Evolutionary conservation across 2,888 invertebrate genomes (phyloP), one percentile per base, ranked within the genome.

Genomic region (Geotrupes spiniger): DNA sequence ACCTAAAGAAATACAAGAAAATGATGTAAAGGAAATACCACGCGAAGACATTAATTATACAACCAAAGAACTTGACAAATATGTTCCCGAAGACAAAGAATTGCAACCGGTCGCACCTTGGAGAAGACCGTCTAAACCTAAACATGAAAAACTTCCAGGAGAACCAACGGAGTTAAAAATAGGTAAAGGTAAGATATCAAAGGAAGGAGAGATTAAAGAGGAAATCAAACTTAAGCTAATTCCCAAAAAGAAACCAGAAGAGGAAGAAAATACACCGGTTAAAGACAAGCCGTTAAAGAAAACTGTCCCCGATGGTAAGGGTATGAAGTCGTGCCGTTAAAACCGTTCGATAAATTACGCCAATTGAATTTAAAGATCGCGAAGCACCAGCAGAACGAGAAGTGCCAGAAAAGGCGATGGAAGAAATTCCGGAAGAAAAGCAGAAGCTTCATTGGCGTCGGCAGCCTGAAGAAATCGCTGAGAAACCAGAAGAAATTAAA

Each of bases 251-350:
- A 61, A 68, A 49, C 57, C 55, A 27, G 44, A 54, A 5, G 70
- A 60, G 46, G 57, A 59, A 51, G 60, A 63, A 47, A 58, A 64
- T 50, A 49, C 48, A 42, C 38, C 55, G 12, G 71, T 74, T 56
- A 68, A 70, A 53, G 67, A 71, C 1, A 61, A 65, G 51, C 71
- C 59, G 3, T 54, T 65, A 39, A 53, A 69, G 29, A 56, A 54
- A 49, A 65, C 65, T 45, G 63, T 64, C 46, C 59, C 62, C 43
- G 63, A 66, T 29, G 65, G 64, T 45, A 69, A 71, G 59, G 66
- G 71, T 47, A 61, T 46, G 71, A 75, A 57, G 73, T 76, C 55
- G 67, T 75, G 1, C 58, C 62, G 4, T 59, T 76, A 0, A 77
- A 78, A 57, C 58, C 63, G 51, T 62, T 26, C 61, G 56, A 63